A percentile compares a stretch with the other conserved stretches of the same genome.
These are phyloP conservation scores for Melolontha melolontha DNA, from an alignment of 2,888 invertebrate species.

Conservation along the genomic window DNA sequence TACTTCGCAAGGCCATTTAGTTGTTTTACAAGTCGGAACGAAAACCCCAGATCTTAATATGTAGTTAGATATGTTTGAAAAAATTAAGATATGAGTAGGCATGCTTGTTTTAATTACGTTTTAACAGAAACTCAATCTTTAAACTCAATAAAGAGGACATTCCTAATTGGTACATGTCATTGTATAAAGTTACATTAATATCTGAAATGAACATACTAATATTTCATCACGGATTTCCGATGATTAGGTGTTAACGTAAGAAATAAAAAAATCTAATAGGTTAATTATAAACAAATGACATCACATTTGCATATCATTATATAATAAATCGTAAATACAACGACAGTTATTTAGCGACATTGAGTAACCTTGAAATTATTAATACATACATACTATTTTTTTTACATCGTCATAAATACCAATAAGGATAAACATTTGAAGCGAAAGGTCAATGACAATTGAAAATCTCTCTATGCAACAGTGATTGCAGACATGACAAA, in stretches of 20 bases:
- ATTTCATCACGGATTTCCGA: conserved; percentile 20
- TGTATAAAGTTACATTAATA: too few relatives aligned
- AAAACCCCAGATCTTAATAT: too few relatives aligned
- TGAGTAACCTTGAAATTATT: conserved; percentile 37
- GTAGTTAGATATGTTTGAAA: too few relatives aligned
- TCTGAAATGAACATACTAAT: too few relatives aligned
- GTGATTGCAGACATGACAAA: not conserved
- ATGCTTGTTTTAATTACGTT: too few relatives aligned
- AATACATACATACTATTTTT: conserved; percentile 10
- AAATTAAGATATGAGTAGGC: too few relatives aligned
- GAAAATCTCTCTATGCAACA: not conserved
- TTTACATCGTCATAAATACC: conserved; percentile 20
- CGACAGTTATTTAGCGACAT: conserved; percentile 37
- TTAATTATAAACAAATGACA: conserved; percentile 19
- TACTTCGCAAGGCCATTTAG: too few relatives aligned
- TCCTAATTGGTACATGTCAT: too few relatives aligned
- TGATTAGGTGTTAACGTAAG: not conserved
- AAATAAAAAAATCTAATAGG: not conserved
- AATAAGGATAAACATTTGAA: conserved; percentile 18
- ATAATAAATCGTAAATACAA: conserved; percentile 18
- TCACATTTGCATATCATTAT: conserved; percentile 24
- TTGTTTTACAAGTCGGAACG: too few relatives aligned
- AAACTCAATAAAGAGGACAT: too few relatives aligned
- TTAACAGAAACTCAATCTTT: too few relatives aligned
- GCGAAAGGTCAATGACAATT: conserved; percentile 41